These are phyloP conservation scores for Lonchura striata DNA, from an alignment of 2,113 vertebrate species.

Conservation along the genomic window DNA sequence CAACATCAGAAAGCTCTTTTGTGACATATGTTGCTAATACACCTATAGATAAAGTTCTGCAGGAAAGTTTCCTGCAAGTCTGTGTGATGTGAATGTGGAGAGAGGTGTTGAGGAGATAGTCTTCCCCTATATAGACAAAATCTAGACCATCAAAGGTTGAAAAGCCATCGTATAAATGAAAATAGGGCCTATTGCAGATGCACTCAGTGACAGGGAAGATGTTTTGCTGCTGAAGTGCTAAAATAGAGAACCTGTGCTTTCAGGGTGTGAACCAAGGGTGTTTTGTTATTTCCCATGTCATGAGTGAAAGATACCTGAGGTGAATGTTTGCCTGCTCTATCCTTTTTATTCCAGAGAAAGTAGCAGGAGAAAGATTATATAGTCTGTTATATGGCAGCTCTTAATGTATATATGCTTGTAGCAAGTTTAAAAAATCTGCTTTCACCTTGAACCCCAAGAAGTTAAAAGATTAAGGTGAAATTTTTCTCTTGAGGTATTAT, in stretches of 20 bases:
- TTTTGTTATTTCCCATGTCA: not conserved
- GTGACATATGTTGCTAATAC: not conserved
- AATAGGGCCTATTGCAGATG: not conserved
- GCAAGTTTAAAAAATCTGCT: not conserved
- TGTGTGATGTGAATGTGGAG: not conserved
- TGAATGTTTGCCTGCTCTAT: fast-evolving
- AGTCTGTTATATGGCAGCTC: not conserved
- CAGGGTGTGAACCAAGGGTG: not conserved
- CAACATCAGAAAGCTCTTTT: not conserved
- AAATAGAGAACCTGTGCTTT: not conserved
- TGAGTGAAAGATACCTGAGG: not conserved
- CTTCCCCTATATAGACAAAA: not conserved
- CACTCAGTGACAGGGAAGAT: not conserved
- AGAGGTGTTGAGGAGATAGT: not conserved
- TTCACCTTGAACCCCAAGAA: not conserved
- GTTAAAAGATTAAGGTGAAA: fast-evolving
- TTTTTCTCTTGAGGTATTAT: not conserved
- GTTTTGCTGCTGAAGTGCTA: not conserved
- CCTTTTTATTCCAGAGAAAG: not conserved
- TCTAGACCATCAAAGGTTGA: not conserved
- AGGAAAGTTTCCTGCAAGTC: not conserved
- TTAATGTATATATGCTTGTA: not conserved
- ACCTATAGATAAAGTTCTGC: not conserved
- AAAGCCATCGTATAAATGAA: not conserved
- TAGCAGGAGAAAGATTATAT: not conserved